phyloP scores from a whole-genome alignment of 2,797 vertebrate species.

The Schizothorax lantsangensis region DNA sequence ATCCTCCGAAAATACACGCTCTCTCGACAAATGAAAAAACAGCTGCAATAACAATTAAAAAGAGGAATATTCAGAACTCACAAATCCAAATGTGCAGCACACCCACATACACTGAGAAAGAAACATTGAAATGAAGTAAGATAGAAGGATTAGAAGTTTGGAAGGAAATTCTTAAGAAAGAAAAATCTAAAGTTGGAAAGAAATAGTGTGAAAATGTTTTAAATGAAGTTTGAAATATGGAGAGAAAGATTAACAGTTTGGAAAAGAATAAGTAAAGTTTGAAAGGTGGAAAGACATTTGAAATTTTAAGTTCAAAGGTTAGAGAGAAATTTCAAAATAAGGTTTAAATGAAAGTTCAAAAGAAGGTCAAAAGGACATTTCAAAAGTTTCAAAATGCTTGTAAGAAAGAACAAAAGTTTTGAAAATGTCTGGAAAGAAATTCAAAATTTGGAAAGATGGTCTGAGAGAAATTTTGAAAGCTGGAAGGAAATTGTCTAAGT shows the following conservation, averaged over 20 bases:
- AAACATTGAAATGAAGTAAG: not conserved
- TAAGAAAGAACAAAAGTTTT: not conserved
- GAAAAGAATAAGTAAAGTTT: not conserved
- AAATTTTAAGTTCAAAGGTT: not conserved
- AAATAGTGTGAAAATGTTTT: not conserved
- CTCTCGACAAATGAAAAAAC: slow-evolving; percentile 99
- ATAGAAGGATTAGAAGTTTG: not conserved
- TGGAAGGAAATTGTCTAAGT: too few species aligned
- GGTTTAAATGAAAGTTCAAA: not conserved
- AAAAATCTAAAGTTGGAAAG: not conserved
- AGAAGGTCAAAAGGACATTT: not conserved
- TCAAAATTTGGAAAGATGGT: not conserved
- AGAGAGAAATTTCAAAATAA: not conserved
- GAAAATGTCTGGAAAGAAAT: not conserved
- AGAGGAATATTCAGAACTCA: not conserved
- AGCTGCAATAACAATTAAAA: slow-evolving; percentile 79
- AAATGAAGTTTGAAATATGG: too few species aligned
- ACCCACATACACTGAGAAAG: not conserved
- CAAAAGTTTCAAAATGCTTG: not conserved
- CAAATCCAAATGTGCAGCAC: not conserved
- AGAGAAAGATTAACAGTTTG: not conserved
- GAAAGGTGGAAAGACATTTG: not conserved
- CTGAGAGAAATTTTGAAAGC: not conserved
- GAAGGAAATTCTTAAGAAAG: too few species aligned
- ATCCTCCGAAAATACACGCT: slow-evolving; percentile 97